Conservation (phyloP, 2,888 invertebrate genomes). For the Aleiodes alternator region DNA sequence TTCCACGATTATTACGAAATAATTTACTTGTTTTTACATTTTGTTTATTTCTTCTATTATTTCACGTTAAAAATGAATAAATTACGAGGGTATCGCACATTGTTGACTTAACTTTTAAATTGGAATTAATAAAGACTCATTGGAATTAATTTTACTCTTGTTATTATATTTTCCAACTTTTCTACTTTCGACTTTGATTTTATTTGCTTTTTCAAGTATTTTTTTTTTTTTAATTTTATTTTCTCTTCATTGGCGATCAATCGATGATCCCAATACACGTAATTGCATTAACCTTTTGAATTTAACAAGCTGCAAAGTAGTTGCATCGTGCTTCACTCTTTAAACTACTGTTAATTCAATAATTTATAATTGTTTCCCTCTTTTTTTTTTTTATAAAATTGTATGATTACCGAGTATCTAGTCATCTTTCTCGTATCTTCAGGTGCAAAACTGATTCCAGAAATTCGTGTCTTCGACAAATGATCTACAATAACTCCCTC, state of each 20-base stretch:
- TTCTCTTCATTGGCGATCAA: too few relatives aligned
- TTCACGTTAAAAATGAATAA: background rate
- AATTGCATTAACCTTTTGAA: too few relatives aligned
- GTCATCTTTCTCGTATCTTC: conserved; percentile 64
- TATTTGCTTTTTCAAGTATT: too few relatives aligned
- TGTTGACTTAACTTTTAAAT: background rate
- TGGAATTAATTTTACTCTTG: too few relatives aligned
- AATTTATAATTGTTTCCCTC: background rate
- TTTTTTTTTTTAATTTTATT: too few relatives aligned
- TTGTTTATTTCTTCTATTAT: background rate
- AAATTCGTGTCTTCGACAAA: conserved; percentile 27
- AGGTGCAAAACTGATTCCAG: conserved; percentile 58
- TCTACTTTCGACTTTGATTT: too few relatives aligned
- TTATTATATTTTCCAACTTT: too few relatives aligned
- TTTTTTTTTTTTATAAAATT: background rate
- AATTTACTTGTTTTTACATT: background rate
- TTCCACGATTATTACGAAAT: conserved; percentile 2
- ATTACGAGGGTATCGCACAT: background rate
- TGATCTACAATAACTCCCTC: conserved; percentile 18
- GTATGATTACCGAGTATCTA: conserved; percentile 69
- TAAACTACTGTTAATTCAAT: background rate
- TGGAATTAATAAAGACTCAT: too few relatives aligned
- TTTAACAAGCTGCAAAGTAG: too few relatives aligned
- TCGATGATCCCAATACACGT: too few relatives aligned
- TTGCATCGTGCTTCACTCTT: too few relatives aligned